Percentiles rank a stretch among this genome's conserved stretches.
Conservation (phyloP, 2,797 vertebrate species). For the Ctenochaetus hawaiiensis region DNA sequence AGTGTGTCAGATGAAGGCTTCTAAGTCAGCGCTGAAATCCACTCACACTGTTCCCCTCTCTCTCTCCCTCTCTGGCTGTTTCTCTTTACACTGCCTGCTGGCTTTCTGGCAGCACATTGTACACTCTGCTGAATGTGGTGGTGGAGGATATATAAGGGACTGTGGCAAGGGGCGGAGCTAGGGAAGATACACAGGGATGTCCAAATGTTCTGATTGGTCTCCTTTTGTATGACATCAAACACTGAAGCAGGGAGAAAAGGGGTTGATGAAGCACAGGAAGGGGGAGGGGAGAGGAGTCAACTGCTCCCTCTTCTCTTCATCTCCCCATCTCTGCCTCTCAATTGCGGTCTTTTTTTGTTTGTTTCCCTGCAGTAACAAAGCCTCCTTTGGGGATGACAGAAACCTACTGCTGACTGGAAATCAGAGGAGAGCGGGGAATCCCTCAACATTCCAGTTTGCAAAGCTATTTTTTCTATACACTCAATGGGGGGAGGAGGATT, state of each 20-base stretch:
- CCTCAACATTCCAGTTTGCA: not conserved
- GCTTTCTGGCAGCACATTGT: constrained; percentile 82
- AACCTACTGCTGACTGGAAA: constrained; percentile 8
- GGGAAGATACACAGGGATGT: constrained; percentile 65
- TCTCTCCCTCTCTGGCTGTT: constrained; percentile 68
- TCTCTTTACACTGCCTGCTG: constrained; percentile 69
- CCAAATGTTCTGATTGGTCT: constrained; percentile 74
- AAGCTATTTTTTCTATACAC: constrained; percentile 11
- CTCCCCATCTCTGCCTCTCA: constrained; percentile 65
- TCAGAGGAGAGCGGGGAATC: constrained; percentile 30
- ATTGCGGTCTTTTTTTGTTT: constrained; percentile 33
- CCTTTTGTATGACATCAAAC: constrained; percentile 76
- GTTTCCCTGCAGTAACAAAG: constrained; percentile 33
- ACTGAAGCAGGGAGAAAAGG: constrained; percentile 68
- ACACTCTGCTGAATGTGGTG: constrained; percentile 76
- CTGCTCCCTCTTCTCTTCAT: constrained; percentile 68
- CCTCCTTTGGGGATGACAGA: constrained; percentile 9
- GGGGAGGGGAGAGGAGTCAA: constrained; percentile 75
- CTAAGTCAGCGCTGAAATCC: constrained; percentile 71
- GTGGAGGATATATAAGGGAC: constrained; percentile 79
- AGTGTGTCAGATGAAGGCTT: constrained; percentile 54
- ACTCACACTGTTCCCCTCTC: constrained; percentile 76
- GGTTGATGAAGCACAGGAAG: constrained; percentile 74
- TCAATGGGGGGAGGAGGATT: not conserved
- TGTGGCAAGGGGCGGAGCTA: constrained; percentile 72